These are phyloP conservation scores for Odontocerum albicorne DNA, from an alignment of 2,888 invertebrate species.

Conservation along the genomic window DNA sequence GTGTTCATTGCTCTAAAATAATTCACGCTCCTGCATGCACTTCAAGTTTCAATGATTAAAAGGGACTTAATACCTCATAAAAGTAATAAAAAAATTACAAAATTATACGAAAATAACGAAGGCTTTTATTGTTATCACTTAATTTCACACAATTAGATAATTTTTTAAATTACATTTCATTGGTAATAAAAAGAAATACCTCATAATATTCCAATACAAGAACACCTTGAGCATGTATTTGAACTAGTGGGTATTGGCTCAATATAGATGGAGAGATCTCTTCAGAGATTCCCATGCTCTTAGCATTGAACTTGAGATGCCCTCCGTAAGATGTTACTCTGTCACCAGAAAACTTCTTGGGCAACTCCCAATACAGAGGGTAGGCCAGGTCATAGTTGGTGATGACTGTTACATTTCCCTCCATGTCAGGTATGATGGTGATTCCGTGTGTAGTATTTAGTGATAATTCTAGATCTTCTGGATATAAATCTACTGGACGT, in stretches of 20 bases:
- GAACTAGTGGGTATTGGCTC: conserved; percentile 74
- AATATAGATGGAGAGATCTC: conserved; percentile 59
- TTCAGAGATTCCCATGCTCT: conserved; percentile 64
- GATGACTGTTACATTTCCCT: conserved; percentile 57
- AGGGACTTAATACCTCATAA: no score
- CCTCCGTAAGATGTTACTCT: conserved; percentile 91
- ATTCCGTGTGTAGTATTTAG: conserved; percentile 61
- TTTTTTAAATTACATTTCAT: not conserved
- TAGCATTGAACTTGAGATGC: conserved; percentile 74
- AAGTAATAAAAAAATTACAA: no score
- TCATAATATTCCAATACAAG: conserved; percentile 77
- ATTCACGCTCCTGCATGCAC: no score
- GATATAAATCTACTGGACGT: conserved; percentile 41
- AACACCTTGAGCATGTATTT: conserved; percentile 73
- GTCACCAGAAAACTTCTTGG: conserved; percentile 82
- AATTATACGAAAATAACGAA: not conserved
- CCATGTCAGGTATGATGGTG: conserved; percentile 62
- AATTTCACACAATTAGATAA: not conserved
- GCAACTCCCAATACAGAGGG: conserved; percentile 84
- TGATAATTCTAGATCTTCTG: conserved; percentile 52
- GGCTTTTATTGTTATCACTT: no score
- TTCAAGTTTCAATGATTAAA: no score
- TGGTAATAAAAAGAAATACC: conserved; percentile 42
- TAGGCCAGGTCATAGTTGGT: conserved; percentile 48
- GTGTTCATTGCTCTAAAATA: no score